phyloP scores from a whole-genome alignment of 2,113 vertebrate genomes.

The Sebastes fasciatus region DNA sequence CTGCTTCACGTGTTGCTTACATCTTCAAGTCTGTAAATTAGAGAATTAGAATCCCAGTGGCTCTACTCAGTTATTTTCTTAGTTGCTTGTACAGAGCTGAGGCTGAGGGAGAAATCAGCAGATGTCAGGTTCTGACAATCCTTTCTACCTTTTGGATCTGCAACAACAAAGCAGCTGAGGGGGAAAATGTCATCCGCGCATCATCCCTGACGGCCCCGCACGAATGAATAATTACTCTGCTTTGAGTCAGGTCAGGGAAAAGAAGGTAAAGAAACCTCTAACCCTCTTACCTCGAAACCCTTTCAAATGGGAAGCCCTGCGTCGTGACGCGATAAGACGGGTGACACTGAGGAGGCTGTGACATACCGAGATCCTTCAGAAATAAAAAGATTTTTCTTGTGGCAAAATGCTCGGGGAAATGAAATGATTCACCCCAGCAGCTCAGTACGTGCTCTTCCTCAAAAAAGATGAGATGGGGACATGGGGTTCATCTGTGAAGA shows the following conservation, averaged over 20 bases:
- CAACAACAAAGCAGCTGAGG: slow-evolving; percentile 72
- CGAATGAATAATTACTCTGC: slow-evolving; percentile 71
- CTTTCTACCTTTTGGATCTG: slow-evolving; percentile 56
- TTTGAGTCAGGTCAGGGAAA: slow-evolving; percentile 62
- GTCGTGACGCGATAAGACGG: slow-evolving; percentile 65
- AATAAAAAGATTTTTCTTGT: slow-evolving; percentile 70
- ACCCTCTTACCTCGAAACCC: slow-evolving; percentile 56
- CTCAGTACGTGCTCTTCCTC: slow-evolving; percentile 62
- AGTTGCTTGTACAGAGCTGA: slow-evolving; percentile 45
- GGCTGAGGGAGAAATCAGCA: slow-evolving; percentile 57
- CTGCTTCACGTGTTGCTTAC: slow-evolving; percentile 47
- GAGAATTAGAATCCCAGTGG: slow-evolving; percentile 52
- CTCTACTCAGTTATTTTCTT: slow-evolving; percentile 48
- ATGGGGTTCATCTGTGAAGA: slow-evolving; percentile 50
- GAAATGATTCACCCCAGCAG: slow-evolving; percentile 70
- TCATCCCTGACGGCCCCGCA: slow-evolving; percentile 61
- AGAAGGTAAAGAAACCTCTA: slow-evolving; percentile 36
- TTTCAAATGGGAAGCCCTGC: slow-evolving; percentile 58
- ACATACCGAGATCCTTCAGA: slow-evolving; percentile 59
- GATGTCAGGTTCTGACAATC: slow-evolving; percentile 67
- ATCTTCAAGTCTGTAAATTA: slow-evolving; percentile 55
- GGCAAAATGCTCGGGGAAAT: slow-evolving; percentile 69
- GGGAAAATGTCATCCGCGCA: slow-evolving; percentile 70
- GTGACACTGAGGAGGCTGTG: slow-evolving; percentile 61
- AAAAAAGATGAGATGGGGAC: slow-evolving; percentile 55